Conservation (phyloP, 2,113 vertebrate genomes). For the Mugil cephalus region DNA sequence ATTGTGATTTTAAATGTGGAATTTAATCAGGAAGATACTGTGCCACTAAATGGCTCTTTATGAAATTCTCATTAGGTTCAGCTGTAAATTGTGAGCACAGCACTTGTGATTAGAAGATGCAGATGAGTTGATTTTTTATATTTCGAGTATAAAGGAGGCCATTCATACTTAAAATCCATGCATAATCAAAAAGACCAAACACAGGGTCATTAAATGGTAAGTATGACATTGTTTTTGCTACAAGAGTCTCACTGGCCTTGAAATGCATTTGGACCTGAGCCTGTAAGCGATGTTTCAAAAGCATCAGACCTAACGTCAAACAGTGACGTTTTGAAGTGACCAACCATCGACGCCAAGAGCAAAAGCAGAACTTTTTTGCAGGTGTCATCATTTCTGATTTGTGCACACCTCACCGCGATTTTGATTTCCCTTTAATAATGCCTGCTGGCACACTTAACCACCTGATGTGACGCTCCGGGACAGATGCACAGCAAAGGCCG, state of each 20-base stretch:
- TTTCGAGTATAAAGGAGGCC: too few relatives aligned
- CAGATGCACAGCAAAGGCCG: constrained; percentile 33
- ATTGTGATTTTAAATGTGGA: background rate
- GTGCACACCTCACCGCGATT: constrained; percentile 60
- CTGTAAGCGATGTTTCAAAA: constrained; percentile 36
- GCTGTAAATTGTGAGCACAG: background rate
- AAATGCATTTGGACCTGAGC: constrained; percentile 14
- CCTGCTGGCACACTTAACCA: constrained; percentile 59
- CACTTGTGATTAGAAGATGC: too few relatives aligned
- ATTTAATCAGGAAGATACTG: background rate
- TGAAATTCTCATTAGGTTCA: background rate
- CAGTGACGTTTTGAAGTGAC: constrained; percentile 49
- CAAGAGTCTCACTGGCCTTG: background rate
- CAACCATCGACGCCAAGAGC: constrained; percentile 35
- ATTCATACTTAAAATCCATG: too few relatives aligned
- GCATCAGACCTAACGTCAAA: constrained; percentile 40
- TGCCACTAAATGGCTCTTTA: too few relatives aligned
- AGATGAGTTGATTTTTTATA: too few relatives aligned
- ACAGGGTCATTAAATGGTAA: too few relatives aligned
- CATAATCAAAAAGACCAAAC: too few relatives aligned
- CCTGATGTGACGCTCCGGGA: constrained; percentile 66
- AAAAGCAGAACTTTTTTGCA: constrained; percentile 60
- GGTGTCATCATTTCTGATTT: constrained; percentile 69
- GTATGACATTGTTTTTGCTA: too few relatives aligned
- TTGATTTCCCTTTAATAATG: constrained; percentile 70